Evolutionary conservation across 1,140 invertebrate genomes (phyloP).

Genomic region (Aphelenchoides avenae): DNA sequence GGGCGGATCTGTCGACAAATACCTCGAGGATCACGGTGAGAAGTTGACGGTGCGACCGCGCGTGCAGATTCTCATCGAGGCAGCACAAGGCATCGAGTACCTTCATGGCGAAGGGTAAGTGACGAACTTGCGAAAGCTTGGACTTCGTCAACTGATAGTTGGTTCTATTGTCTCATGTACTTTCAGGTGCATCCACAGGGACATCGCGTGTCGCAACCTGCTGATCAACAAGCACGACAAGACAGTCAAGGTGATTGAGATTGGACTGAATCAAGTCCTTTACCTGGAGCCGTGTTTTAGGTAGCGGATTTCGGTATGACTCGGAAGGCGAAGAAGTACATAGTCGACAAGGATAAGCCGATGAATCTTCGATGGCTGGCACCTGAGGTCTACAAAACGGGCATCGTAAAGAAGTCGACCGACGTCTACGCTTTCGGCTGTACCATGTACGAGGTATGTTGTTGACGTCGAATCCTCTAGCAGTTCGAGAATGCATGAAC

Average conservation of each 20-base stretch:
- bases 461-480: too few relatives aligned
- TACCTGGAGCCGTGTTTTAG: too few relatives aligned
- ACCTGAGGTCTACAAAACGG: constrained; percentile 33
- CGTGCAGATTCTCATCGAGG: constrained; percentile 31
- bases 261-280: too few relatives aligned
- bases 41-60: constrained; percentile 25
- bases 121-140: constrained; percentile 1
- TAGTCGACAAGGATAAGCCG: constrained; percentile 35
- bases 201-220: constrained; percentile 91
- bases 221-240: constrained; percentile 79
- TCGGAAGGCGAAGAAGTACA: constrained; percentile 60
- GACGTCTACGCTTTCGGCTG: constrained; percentile 33
- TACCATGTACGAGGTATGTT: constrained; percentile 27
- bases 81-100: constrained; percentile 32
- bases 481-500: too few relatives aligned
- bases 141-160: too few relatives aligned
- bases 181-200: constrained; percentile 87
- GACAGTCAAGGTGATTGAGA: constrained; percentile 78
- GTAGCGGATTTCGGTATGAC: constrained; percentile 93
- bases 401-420: constrained; percentile 26
- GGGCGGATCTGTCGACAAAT: constrained; percentile 35
- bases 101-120: constrained; percentile 28
- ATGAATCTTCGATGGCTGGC: constrained; percentile 41
- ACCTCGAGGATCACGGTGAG: constrained; percentile 29
- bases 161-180: too few relatives aligned